A percentile compares a stretch with the other conserved stretches of the same genome.
phyloP scores from a whole-genome alignment of 2,113 vertebrate genomes.

The Tinamus guttatus region DNA sequence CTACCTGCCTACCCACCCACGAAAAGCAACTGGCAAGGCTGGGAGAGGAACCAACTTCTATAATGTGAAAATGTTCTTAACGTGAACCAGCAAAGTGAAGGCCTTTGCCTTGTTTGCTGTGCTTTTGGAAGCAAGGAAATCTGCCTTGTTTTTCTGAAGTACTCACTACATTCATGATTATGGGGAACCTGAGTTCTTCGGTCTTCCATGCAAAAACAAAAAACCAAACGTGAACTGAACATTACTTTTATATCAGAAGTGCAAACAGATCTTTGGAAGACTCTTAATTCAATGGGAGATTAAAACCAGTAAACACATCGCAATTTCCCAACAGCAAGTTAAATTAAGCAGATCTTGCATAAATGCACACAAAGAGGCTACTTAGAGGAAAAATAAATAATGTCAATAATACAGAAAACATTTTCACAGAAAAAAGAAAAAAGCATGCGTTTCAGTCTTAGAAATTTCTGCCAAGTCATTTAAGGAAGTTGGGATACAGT shows the following conservation, averaged over 20 bases:
- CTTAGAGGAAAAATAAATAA: not conserved
- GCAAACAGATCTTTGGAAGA: not conserved
- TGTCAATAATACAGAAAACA: not conserved
- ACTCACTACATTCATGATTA: not conserved
- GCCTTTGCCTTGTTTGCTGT: not conserved
- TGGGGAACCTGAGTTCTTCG: not conserved
- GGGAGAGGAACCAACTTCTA: rapidly evolving
- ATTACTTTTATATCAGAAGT: not conserved
- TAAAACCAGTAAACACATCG: not conserved
- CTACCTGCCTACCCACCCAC: too few species aligned
- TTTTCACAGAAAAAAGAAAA: not conserved
- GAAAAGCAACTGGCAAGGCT: not conserved
- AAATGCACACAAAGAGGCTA: not conserved
- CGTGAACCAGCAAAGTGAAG: not conserved
- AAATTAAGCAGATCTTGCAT: not conserved
- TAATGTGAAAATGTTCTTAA: not conserved
- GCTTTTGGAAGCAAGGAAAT: not conserved
- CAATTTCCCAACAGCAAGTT: not conserved
- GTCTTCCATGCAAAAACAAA: not conserved
- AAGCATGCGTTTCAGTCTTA: not conserved
- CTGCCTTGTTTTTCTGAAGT: not conserved
- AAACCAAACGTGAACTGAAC: not conserved
- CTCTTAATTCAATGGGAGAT: not conserved
- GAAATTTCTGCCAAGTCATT: not conserved
- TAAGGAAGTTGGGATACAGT: not conserved